phyloP scores from a whole-genome alignment of 2,113 vertebrate species.

The Recurvirostra avosetta region DNA sequence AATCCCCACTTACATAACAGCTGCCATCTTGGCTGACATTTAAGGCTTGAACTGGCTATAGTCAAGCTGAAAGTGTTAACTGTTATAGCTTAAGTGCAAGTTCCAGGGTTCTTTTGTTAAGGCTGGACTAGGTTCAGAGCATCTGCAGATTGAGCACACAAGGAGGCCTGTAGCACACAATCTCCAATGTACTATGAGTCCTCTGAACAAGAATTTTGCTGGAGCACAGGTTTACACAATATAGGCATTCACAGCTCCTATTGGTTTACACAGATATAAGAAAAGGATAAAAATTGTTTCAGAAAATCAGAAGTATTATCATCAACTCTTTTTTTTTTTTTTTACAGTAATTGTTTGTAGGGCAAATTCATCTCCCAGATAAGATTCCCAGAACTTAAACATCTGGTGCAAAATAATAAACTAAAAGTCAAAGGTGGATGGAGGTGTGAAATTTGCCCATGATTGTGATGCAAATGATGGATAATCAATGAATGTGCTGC shows the following conservation, averaged over 20 bases:
- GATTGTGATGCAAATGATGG: background rate
- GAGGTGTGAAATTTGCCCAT: background rate
- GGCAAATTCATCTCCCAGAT: background rate
- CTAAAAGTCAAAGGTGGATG: background rate
- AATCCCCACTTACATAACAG: background rate
- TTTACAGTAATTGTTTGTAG: background rate
- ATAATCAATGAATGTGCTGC: background rate
- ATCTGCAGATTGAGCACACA: background rate
- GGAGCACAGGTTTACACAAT: background rate
- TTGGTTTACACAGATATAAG: background rate
- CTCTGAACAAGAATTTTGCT: background rate
- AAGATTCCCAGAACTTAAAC: background rate
- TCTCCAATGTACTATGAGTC: background rate
- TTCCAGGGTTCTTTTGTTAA: background rate
- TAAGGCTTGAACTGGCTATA: background rate
- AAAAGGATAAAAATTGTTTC: background rate
- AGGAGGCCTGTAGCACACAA: background rate
- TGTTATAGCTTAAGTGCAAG: background rate
- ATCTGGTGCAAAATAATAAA: background rate
- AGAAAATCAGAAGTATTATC: background rate
- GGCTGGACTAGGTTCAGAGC: background rate
- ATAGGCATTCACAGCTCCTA: background rate
- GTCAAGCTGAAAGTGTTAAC: background rate
- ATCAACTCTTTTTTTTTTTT: background rate
- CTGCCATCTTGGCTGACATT: constrained; percentile 21